phyloP scores from a whole-genome alignment of 2,888 invertebrate species.

The Hirtodrosophila cameraria region DNA sequence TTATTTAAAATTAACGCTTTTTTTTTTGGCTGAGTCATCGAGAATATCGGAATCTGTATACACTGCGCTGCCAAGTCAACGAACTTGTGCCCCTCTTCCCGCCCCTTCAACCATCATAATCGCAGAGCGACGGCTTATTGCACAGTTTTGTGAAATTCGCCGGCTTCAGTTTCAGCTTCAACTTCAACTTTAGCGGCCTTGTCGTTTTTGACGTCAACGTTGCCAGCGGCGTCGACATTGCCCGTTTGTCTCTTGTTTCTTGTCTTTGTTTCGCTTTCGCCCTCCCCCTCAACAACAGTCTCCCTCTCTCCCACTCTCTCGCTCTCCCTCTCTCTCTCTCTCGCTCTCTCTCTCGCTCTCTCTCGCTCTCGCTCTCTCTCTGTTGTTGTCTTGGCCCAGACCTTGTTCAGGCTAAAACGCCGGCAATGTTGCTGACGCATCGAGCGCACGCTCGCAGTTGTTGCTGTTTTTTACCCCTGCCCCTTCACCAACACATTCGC shows the following conservation, averaged over 20 bases:
- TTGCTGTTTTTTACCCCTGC: conserved; percentile 10
- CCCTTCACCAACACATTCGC: neutral
- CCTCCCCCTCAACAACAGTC: neutral
- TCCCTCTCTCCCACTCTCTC: neutral
- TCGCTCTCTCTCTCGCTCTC: neutral
- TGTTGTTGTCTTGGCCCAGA: conserved; percentile 43
- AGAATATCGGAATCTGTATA: conserved; percentile 32
- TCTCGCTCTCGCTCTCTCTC: neutral
- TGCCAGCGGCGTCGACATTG: conserved; percentile 25
- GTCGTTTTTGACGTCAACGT: neutral
- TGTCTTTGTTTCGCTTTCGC: conserved; percentile 13
- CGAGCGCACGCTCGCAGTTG: conserved; percentile 45
- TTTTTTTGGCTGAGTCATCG: conserved; percentile 68
- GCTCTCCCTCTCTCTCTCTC: neutral
- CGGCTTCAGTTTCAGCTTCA: neutral
- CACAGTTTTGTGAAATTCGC: conserved; percentile 68
- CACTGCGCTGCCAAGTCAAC: conserved; percentile 67
- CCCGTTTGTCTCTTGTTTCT: conserved; percentile 35
- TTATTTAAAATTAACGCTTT: conserved; percentile 68
- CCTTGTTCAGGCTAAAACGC: conserved; percentile 48
- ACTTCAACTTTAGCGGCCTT: no score
- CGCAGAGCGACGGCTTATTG: no score
- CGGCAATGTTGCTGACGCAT: conserved; percentile 64
- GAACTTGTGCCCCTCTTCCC: conserved; percentile 48
- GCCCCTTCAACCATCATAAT: no score